Conservation (phyloP, 2,888 invertebrate species). For the Drosophila tanythrix region DNA sequence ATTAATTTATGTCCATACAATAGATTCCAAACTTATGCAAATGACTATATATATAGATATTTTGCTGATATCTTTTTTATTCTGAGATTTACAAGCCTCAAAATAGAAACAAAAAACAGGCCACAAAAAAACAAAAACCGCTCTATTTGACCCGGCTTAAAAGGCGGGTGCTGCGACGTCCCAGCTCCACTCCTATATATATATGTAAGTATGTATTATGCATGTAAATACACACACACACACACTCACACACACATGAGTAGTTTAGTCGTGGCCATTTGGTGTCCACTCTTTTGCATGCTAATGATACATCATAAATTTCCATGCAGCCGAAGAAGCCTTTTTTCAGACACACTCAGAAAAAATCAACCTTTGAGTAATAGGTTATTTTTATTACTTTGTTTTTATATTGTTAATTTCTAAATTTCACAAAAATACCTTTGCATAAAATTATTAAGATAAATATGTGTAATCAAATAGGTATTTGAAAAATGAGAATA, state of each 20-base stretch:
- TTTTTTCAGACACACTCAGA: not conserved
- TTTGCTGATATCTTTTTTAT: not conserved
- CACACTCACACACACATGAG: not conserved
- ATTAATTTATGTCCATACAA: slow-evolving; percentile 28
- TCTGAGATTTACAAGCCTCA: not conserved
- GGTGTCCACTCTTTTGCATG: slow-evolving; percentile 74
- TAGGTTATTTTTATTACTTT: not conserved
- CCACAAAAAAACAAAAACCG: not conserved
- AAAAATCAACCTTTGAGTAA: not conserved
- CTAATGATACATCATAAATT: slow-evolving; percentile 83
- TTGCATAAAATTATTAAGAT: not conserved
- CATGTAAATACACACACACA: not conserved
- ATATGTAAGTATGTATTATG: not conserved
- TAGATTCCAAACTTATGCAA: not conserved
- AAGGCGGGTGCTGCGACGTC: slow-evolving; percentile 7
- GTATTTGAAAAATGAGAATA: not conserved
- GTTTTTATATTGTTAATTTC: not conserved
- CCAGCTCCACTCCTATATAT: not conserved
- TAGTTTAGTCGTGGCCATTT: slow-evolving; percentile 38
- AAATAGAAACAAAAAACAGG: slow-evolving; percentile 26
- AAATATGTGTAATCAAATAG: not conserved
- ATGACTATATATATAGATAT: not conserved
- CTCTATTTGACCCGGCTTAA: slow-evolving; percentile 21
- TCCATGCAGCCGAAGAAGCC: slow-evolving; percentile 34
- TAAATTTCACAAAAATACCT: not conserved